phyloP scores from a whole-genome alignment of 2,888 invertebrate species.

The Strigamia transsilvanica region DNA sequence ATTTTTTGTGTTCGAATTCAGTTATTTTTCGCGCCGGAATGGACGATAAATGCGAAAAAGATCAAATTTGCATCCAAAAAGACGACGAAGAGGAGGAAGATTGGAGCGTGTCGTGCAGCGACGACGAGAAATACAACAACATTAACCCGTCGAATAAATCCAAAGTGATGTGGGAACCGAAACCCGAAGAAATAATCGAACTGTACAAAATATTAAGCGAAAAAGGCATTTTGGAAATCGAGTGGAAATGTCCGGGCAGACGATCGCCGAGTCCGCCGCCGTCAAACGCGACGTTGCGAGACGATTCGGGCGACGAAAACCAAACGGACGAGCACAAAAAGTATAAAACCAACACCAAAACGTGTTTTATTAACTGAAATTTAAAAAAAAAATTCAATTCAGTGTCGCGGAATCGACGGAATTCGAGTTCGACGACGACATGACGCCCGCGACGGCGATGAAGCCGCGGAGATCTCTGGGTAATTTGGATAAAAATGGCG shows the following conservation, averaged over 20 bases:
- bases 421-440: conserved; percentile 58
- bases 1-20: too few relatives aligned
- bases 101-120: conserved; percentile 56
- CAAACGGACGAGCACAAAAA: background rate
- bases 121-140: conserved; percentile 56
- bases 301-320: conserved; percentile 37
- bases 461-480: conserved; percentile 38
- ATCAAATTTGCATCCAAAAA: conserved; percentile 52
- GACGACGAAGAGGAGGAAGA: conserved; percentile 56
- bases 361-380: background rate
- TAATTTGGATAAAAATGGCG: background rate
- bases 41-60: conserved; percentile 33
- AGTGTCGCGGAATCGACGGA: conserved; percentile 58
- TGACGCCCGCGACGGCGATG: background rate
- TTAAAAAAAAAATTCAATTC: background rate
- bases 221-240: conserved; percentile 58
- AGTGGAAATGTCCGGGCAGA: conserved; percentile 59
- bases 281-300: background rate
- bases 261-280: conserved; percentile 59
- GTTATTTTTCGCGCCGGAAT: background rate
- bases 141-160: conserved; percentile 32
- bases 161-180: conserved; percentile 58
- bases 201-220: conserved; percentile 58
- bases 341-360: background rate
- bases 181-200: conserved; percentile 57